phyloP scores from a whole-genome alignment of 2,797 vertebrate species.

The Centroberyx gerrardi region DNA sequence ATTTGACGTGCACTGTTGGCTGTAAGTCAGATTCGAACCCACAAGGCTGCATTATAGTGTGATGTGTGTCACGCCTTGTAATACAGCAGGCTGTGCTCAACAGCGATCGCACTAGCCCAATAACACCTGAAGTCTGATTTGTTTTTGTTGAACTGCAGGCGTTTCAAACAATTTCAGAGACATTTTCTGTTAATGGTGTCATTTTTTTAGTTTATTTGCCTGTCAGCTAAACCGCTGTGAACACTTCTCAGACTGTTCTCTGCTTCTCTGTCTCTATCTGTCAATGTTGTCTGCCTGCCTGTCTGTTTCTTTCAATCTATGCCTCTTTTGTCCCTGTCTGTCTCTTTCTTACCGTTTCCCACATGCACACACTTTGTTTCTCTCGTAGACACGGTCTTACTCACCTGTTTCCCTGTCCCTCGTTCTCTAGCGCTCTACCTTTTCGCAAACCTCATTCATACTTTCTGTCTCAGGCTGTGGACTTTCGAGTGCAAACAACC shows the following conservation, averaged over 20 bases:
- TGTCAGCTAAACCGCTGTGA: conserved; percentile 5
- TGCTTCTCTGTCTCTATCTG: not conserved
- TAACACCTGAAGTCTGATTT: too few species aligned
- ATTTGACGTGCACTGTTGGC: too few species aligned
- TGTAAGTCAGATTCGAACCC: too few species aligned
- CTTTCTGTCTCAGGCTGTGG: not conserved
- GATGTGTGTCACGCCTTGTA: too few species aligned
- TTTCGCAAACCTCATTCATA: not conserved
- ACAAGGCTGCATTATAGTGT: too few species aligned
- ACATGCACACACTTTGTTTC: not conserved
- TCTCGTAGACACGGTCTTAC: not conserved
- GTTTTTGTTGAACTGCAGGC: too few species aligned
- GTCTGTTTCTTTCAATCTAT: not conserved
- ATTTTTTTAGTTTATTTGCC: conserved; percentile 32
- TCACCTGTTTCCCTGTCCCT: not conserved
- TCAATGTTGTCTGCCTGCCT: too few species aligned
- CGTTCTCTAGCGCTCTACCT: not conserved
- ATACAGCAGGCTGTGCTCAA: too few species aligned
- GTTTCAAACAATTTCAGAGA: too few species aligned
- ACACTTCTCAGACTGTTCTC: not conserved
- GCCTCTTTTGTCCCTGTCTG: too few species aligned
- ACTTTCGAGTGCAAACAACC: not conserved
- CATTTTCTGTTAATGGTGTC: conserved; percentile 31
- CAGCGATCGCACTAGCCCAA: too few species aligned
- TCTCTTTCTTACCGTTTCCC: not conserved